Conservation (phyloP, 2,113 vertebrate species). For the Galeopterus variegatus region DNA sequence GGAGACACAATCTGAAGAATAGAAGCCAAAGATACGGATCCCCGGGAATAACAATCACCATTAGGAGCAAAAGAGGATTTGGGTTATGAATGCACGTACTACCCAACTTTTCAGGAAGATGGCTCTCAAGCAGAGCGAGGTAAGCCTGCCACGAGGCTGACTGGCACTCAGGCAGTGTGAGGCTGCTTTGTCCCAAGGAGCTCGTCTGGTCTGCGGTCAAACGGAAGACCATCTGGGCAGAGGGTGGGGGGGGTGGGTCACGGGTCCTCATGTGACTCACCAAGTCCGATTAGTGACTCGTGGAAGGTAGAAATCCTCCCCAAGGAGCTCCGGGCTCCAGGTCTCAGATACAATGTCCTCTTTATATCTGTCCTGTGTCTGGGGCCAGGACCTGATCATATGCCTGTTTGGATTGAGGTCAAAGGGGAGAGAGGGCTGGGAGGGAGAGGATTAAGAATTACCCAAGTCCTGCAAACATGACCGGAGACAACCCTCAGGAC, state of each 20-base stretch:
- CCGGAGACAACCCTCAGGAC: conserved; percentile 20
- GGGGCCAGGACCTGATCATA: conserved; percentile 75
- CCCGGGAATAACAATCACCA: neutral
- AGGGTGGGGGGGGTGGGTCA: neutral
- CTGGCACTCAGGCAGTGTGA: neutral
- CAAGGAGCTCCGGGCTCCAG: conserved; percentile 46
- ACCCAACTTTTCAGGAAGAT: neutral
- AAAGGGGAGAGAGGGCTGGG: conserved; percentile 63
- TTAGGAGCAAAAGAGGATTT: neutral
- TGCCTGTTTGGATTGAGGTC: conserved; percentile 79
- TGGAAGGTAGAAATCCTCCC: conserved; percentile 70
- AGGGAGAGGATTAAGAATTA: conserved; percentile 71
- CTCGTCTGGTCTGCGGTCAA: neutral
- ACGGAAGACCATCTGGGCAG: conserved; percentile 43
- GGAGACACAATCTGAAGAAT: conserved; percentile 11
- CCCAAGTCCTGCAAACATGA: conserved; percentile 66
- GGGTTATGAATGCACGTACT: neutral
- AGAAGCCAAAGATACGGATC: neutral
- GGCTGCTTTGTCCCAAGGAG: conserved; percentile 31
- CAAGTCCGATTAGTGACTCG: conserved; percentile 65
- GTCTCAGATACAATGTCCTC: conserved; percentile 81
- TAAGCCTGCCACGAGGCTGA: neutral
- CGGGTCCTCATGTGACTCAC: conserved; percentile 72
- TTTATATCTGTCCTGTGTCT: conserved; percentile 69
- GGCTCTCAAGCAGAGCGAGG: neutral